Conservation (phyloP, 2,888 invertebrate species). For the Scaptomyza flava region DNA sequence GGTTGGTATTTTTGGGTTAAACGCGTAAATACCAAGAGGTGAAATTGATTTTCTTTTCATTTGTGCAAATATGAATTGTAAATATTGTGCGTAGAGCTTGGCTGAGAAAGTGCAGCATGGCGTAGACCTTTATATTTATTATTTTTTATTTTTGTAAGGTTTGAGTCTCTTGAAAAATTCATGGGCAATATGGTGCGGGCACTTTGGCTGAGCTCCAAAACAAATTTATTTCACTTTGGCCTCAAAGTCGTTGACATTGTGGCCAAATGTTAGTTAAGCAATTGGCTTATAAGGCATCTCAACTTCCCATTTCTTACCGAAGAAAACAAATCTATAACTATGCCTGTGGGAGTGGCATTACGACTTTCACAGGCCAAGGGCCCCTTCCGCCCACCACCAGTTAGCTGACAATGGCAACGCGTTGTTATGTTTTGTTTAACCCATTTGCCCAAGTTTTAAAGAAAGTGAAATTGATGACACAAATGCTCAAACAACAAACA, state of each 20-base stretch:
- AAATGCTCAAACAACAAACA: slow-evolving; percentile 73
- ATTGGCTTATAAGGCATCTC: slow-evolving; percentile 40
- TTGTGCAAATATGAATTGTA: slow-evolving; percentile 83
- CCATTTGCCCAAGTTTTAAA: slow-evolving; percentile 59
- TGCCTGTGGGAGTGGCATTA: slow-evolving; percentile 61
- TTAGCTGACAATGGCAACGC: slow-evolving; percentile 46
- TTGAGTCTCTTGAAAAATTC: slow-evolving; percentile 59
- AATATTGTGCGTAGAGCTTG: slow-evolving; percentile 78
- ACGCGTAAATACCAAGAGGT: slow-evolving; percentile 82
- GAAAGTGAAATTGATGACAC: slow-evolving; percentile 83
- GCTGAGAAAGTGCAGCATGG: slow-evolving; percentile 74
- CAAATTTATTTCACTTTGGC: slow-evolving; percentile 68
- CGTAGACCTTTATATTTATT: slow-evolving; percentile 19
- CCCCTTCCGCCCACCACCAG: background rate
- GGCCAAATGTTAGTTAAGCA: slow-evolving; percentile 49
- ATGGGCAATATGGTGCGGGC: slow-evolving; percentile 55
- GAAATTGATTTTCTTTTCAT: slow-evolving; percentile 84
- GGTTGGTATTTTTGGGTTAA: slow-evolving; percentile 75
- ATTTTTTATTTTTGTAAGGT: slow-evolving; percentile 13
- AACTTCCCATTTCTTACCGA: slow-evolving; percentile 28
- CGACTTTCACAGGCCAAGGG: slow-evolving; percentile 48
- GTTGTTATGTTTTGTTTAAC: slow-evolving; percentile 63
- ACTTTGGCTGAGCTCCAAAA: slow-evolving; percentile 50
- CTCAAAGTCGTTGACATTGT: slow-evolving; percentile 45
- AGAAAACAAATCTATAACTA: slow-evolving; percentile 43